Conservation (phyloP, 2,797 vertebrate species). For the Hybognathus amarus region DNA sequence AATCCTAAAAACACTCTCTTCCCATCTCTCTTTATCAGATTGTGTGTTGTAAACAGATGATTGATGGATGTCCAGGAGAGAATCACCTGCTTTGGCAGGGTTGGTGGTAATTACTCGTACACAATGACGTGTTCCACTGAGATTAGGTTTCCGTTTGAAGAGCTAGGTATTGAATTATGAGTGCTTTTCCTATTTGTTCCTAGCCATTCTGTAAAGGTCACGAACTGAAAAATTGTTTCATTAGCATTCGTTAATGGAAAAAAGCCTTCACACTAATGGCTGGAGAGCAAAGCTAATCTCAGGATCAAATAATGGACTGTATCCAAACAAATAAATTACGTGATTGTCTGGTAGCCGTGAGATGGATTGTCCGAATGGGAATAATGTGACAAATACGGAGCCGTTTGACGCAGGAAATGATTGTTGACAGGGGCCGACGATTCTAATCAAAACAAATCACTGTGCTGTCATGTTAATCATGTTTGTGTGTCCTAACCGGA, state of each 20-base stretch:
- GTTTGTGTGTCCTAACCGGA: constrained; percentile 59
- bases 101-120: constrained; percentile 49
- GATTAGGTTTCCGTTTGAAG: constrained; percentile 43
- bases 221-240: constrained; percentile 61
- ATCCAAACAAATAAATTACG: constrained; percentile 61
- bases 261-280: constrained; percentile 51
- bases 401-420: constrained; percentile 44
- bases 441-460: constrained; percentile 67
- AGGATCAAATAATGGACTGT: constrained; percentile 56
- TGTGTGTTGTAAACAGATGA: constrained; percentile 50
- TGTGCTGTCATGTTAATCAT: constrained; percentile 61
- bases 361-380: constrained; percentile 37
- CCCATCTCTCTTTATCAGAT: constrained; percentile 36
- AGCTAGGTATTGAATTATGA: constrained; percentile 43
- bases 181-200: constrained; percentile 34
- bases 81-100: constrained; percentile 27
- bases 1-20: neutral
- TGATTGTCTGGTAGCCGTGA: constrained; percentile 46
- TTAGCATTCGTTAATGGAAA: constrained; percentile 61
- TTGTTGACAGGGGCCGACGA: constrained; percentile 43
- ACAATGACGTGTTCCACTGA: constrained; percentile 47
- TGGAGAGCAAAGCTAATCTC: constrained; percentile 61
- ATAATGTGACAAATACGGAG: constrained; percentile 35
- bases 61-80: constrained; percentile 51
- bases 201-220: constrained; percentile 54